Evolutionary conservation across 1,140 invertebrate genomes (phyloP).

Genomic region (Lepidotrigona ventralis): DNA sequence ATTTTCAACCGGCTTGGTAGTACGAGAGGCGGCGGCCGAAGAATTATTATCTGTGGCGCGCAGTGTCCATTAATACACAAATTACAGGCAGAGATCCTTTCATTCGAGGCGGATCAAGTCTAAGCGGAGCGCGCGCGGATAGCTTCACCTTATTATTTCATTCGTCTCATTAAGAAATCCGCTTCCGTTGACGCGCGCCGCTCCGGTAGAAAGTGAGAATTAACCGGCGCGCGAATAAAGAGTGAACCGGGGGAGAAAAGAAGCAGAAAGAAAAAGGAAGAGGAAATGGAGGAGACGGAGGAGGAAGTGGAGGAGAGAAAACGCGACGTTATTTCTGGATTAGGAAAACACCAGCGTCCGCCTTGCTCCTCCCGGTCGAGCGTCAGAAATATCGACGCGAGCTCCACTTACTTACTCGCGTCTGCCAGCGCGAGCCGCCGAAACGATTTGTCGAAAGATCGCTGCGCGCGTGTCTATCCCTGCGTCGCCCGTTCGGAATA

Average conservation of each 20-base stretch:
- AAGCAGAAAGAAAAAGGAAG: background rate
- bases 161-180: slow-evolving; percentile 55
- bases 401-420: background rate
- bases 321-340: slow-evolving; percentile 43
- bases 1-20: background rate
- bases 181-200: slow-evolving; percentile 46
- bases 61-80: background rate
- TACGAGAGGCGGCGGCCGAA: background rate
- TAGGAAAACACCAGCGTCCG: slow-evolving; percentile 22
- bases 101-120: background rate
- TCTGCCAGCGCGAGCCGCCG: background rate
- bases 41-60: background rate
- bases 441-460: background rate
- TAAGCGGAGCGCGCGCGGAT: background rate
- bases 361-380: too few species aligned
- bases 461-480: background rate
- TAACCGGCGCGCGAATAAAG: slow-evolving; percentile 34
- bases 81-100: background rate
- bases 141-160: slow-evolving; percentile 43
- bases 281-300: background rate
- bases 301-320: background rate
- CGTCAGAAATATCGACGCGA: slow-evolving; percentile 34
- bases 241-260: background rate
- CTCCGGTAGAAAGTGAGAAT: slow-evolving; percentile 33
- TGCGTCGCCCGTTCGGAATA: background rate